Evolutionary conservation across 2,888 invertebrate genomes (phyloP).

Genomic region (Leuctra nigra): DNA sequence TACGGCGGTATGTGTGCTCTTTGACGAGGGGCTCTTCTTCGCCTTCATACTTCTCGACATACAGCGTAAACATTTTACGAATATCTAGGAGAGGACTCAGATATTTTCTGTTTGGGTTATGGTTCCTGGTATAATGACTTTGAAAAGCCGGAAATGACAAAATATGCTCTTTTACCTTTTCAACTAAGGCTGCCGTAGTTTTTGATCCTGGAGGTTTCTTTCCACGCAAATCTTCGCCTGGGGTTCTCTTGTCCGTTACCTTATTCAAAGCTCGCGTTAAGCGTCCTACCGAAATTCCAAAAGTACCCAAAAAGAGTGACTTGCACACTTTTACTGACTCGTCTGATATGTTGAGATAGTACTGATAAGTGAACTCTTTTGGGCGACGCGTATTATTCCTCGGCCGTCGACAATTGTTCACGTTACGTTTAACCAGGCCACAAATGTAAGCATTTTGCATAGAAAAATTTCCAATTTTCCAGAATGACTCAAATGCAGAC

Average conservation of each 20-base stretch:
- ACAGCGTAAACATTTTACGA: slow-evolving; percentile 3
- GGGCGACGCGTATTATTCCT: background rate
- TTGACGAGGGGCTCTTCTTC: background rate
- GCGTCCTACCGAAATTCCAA: background rate
- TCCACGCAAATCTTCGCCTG: slow-evolving; percentile 4
- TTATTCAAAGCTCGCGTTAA: background rate
- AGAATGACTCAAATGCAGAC: background rate
- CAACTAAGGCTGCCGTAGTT: background rate
- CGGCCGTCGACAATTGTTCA: background rate
- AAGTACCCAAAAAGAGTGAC: background rate
- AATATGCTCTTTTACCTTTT: background rate
- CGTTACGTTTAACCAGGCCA: background rate
- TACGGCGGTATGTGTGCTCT: slow-evolving; percentile 26
- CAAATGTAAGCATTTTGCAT: slow-evolving; percentile 4
- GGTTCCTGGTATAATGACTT: slow-evolving; percentile 9
- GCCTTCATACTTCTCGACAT: background rate
- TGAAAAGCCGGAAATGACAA: slow-evolving; percentile 6
- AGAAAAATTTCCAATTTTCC: slow-evolving; percentile 4
- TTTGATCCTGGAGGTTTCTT: background rate
- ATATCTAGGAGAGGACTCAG: background rate
- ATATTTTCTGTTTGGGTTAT: slow-evolving; percentile 6
- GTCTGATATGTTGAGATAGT: background rate
- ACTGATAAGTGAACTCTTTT: background rate
- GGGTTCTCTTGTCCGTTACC: background rate
- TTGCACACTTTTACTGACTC: slow-evolving; percentile 4